Evolutionary conservation across 2,797 vertebrate species (phyloP).

Genomic region (Sebastes taczanowskii): DNA sequence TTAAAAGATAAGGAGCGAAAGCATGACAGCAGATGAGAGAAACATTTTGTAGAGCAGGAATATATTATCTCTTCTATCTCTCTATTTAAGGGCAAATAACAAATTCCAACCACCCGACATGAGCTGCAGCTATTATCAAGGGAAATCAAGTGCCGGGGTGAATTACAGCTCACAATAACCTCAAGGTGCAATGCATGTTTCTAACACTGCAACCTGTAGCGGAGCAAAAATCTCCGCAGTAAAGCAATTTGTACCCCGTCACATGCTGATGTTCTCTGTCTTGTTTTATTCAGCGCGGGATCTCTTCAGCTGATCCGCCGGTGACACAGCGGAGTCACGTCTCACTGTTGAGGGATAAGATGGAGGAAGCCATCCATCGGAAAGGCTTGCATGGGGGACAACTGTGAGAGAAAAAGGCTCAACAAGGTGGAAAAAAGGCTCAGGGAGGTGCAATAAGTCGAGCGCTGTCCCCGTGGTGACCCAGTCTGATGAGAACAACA

Average conservation of each 20-base stretch:
- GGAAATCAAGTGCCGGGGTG: constrained; percentile 51
- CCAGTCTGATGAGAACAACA: constrained; percentile 40
- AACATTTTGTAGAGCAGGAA: constrained; percentile 27
- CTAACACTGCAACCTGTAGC: constrained; percentile 36
- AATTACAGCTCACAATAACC: constrained; percentile 55
- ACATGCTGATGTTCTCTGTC: constrained; percentile 49
- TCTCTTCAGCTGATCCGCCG: constrained; percentile 46
- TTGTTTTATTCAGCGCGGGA: constrained; percentile 61
- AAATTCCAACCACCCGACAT: constrained; percentile 20
- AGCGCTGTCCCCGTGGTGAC: constrained; percentile 40
- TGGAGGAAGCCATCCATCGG: constrained; percentile 40
- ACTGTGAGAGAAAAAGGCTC: constrained; percentile 6
- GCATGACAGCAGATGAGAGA: constrained; percentile 29
- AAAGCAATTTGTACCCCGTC: constrained; percentile 51
- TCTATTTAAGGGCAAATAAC: constrained; percentile 46
- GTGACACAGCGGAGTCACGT: constrained; percentile 59
- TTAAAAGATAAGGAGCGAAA: constrained; percentile 33
- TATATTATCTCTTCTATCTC: constrained; percentile 40
- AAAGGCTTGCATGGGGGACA: constrained; percentile 24
- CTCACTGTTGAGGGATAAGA: constrained; percentile 42
- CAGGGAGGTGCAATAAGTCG: constrained; percentile 26
- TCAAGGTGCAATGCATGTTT: constrained; percentile 45
- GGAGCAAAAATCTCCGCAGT: constrained; percentile 32
- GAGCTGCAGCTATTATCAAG: constrained; percentile 41
- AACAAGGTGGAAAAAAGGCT: constrained; percentile 19